Evolutionary conservation across 1,140 invertebrate genomes (phyloP).

Genomic region (Venturia canescens): DNA sequence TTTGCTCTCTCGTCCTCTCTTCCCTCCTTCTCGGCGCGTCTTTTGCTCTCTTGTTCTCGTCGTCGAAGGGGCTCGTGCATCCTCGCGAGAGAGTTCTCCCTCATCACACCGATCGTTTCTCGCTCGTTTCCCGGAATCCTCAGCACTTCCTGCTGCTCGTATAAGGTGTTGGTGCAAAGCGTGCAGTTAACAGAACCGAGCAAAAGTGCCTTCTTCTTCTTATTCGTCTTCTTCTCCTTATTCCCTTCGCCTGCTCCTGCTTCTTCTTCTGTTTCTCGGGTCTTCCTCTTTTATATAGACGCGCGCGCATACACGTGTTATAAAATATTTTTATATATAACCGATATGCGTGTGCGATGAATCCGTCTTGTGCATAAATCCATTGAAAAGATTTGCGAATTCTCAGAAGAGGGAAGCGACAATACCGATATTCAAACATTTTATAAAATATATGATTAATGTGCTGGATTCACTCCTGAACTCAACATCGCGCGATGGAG

Average conservation of each 20-base stretch:
- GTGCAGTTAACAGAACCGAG: not conserved
- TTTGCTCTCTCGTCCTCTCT: not conserved
- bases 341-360: no score
- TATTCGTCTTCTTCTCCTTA: slow-evolving; percentile 14
- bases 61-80: slow-evolving; percentile 13
- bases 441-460: no score
- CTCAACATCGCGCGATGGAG: no score
- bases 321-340: no score
- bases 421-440: no score
- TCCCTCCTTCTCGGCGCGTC: not conserved
- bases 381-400: no score
- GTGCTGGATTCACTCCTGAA: no score
- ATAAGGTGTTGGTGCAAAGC: slow-evolving; percentile 38
- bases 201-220: slow-evolving; percentile 19
- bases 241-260: not conserved
- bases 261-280: slow-evolving; percentile 12
- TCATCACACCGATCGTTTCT: slow-evolving; percentile 45
- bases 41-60: slow-evolving; percentile 21
- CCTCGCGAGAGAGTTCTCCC: slow-evolving; percentile 35
- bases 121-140: slow-evolving; percentile 52
- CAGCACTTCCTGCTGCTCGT: slow-evolving; percentile 48
- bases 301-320: not conserved
- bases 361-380: no score
- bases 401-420: no score
- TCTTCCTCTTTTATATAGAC: no score